These are phyloP conservation scores for Equus quagga DNA, from an alignment of 2,113 vertebrate genomes.

Conservation along the genomic window DNA sequence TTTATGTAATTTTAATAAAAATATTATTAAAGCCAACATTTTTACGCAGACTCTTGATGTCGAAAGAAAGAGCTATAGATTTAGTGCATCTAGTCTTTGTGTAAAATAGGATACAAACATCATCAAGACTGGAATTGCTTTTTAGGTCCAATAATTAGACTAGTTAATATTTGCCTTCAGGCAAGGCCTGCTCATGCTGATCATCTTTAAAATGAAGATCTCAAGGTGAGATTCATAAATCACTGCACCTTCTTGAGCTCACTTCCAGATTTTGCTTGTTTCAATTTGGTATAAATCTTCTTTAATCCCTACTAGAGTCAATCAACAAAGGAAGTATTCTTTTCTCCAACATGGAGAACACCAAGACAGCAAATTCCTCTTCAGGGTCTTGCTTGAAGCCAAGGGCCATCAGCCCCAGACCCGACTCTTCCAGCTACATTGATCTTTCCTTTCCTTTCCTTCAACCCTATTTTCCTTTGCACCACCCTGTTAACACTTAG, in stretches of 20 bases:
- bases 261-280: background rate
- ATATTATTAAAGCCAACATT: background rate
- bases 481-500: background rate
- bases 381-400: background rate
- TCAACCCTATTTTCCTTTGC: background rate
- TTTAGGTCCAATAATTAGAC: background rate
- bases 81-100: background rate
- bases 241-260: background rate
- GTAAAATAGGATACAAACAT: background rate
- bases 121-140: background rate
- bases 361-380: background rate
- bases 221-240: background rate
- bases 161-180: background rate
- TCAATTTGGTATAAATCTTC: background rate
- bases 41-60: background rate
- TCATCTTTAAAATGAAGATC: background rate
- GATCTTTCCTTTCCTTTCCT: background rate
- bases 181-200: background rate
- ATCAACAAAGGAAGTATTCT: background rate
- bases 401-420: background rate
- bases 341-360: background rate
- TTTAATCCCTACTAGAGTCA: background rate
- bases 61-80: background rate
- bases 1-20: conserved; percentile 20
- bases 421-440: background rate